Base-by-base conservation (phyloP, 2,113 vertebrate genomes). In the Himantopus leucocephalus region DNA sequence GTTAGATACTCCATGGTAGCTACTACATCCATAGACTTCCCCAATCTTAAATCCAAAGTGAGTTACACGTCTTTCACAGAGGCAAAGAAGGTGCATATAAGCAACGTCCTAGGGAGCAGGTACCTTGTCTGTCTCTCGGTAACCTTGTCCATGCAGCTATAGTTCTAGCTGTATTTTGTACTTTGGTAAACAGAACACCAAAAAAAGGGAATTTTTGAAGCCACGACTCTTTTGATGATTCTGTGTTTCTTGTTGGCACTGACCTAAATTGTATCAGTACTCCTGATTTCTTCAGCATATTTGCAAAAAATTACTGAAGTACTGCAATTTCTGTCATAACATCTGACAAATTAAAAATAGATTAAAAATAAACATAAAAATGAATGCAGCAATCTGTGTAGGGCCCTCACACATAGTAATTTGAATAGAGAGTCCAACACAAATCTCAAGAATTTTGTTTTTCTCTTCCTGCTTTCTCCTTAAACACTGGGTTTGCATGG, bases 341-440 rank as follows among this genome's bases (percentile, higher is more conserved):
- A 95, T 95, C 92, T 96, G 94, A 97, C 76, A 88, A 74, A 91
- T 56, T 85, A 68, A 90, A 92, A 91, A 80, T 39, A 88, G 86
- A 58, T 77, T 91, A 55, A 93, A 95, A 96, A 78, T 67, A 91
- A 92, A 81, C 62, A 78, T 32, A 37, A 78, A 87, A 84, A 72
- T 59, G 56, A 96, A 87, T 89, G 77, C 68, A 87, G 80, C 91
- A 96, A 78, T 92, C 77, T 95, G 60, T 62, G 67, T 78, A 91
- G 43, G 84, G 80, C 70, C 48, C 73, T 95, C 77, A 72, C 52
- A 60, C 12, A 50, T 3, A 87, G 50, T 41, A 8, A 71, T 92
- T 24, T 62, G 34, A 93, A 70, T 41, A 80, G 72, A 47, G 91
- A 94, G 59, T 72, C 73, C 84, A 94, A 92, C 14, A 82, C 7